Evolutionary conservation across 1,140 invertebrate species (phyloP), one percentile per base, ranked within the genome.

Genomic region (Ephestia elutella): DNA sequence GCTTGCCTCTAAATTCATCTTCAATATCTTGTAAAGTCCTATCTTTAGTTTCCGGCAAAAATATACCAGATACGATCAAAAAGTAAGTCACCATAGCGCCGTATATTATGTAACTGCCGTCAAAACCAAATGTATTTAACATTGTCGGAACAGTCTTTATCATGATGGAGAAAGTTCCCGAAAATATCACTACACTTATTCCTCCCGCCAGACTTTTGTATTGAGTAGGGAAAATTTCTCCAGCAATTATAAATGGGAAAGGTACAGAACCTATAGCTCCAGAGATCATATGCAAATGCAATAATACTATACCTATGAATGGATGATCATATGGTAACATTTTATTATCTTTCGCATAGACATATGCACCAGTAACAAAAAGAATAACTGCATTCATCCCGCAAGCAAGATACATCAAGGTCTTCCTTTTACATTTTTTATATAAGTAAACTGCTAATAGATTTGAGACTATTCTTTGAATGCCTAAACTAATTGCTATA

Each of bases 181-280:
- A 75, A 7, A 75, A 20, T 1, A 69, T 71, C n/a, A 75, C 59
- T 0, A 77, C 59, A 57, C 78, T 80, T 15, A 83, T 69, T 3
- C 70, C 71, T 4, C 73, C 72, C 30, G 75, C 78, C 19, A 83
- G 56, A 65, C 77, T 81, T 54, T 73, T 68, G 49, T 80, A 81
- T 53, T 78, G 68, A 5, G 80, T 50, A 18, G 80, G 80, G 48
- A 81, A 83, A 9, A 83, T 20, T 54, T 78, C 75, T 0, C 75
- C 75, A 18, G 73, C 73, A 48, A 80, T 73, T 5, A 78, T 74
- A n/a, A 72, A 78, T 0, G 73, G 75, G 1, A 80, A 44, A 0
- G 77, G 75, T 5, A 75, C 64, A 3, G 70, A 70, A 9, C 49
- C 49, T 9, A n/a, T 25, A 0, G 18, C 49, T 50, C 74, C 71